phyloP scores from a whole-genome alignment of 2,888 invertebrate species.

The Glaucopsyche alexis region DNA sequence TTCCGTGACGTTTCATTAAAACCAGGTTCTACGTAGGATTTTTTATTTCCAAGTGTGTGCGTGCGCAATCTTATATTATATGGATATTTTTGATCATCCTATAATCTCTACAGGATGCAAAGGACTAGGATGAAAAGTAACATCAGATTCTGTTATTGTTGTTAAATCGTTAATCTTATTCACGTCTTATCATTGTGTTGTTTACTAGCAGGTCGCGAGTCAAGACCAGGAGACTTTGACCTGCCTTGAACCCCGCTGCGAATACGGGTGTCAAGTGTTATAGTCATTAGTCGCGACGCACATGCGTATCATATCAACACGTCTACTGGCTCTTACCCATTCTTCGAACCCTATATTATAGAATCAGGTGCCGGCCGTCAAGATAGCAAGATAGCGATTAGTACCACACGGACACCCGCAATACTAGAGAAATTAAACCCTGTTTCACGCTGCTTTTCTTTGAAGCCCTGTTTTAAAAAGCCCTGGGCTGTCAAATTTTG shows the following conservation, averaged over 20 bases:
- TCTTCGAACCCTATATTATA: not conserved
- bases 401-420: too few relatives aligned
- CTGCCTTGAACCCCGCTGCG: not conserved
- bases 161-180: conserved; percentile 21
- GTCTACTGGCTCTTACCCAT: not conserved
- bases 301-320: not conserved
- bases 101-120: not conserved
- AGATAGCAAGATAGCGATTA: too few relatives aligned
- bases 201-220: conserved; percentile 1
- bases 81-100: too few relatives aligned
- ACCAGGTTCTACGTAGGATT: too few relatives aligned
- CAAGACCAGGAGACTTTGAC: conserved; percentile 16
- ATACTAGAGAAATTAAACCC: too few relatives aligned
- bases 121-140: not conserved
- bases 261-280: conserved; percentile 10
- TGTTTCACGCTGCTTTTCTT: too few relatives aligned
- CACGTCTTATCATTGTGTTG: not conserved
- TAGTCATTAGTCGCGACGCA: not conserved
- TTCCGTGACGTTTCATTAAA: too few relatives aligned
- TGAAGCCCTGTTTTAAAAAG: too few relatives aligned
- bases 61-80: too few relatives aligned
- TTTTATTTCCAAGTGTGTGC: too few relatives aligned
- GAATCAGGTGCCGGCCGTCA: too few relatives aligned
- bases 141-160: not conserved
- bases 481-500: too few relatives aligned